These are phyloP conservation scores for Schizopygopsis malacanthus DNA, from an alignment of 2,797 vertebrate genomes.

Conservation along the genomic window DNA sequence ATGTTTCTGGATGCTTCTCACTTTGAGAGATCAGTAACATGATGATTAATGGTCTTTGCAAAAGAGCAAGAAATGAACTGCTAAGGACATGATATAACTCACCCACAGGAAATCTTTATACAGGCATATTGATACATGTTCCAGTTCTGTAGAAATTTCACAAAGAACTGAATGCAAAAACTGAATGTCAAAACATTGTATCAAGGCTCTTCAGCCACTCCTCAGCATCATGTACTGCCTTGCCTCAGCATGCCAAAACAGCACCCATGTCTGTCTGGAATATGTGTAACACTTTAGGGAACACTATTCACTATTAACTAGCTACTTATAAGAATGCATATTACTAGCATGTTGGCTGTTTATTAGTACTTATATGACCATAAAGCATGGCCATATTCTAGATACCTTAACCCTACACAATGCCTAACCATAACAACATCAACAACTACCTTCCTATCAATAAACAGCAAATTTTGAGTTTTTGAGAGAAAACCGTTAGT, in stretches of 20 bases:
- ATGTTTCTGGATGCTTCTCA: not conserved
- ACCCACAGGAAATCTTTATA: not conserved
- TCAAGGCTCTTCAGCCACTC: not conserved
- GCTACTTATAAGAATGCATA: not conserved
- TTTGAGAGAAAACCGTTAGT: no score
- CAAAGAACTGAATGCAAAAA: not conserved
- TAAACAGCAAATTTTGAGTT: no score
- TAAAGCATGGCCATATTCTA: not conserved
- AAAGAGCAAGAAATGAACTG: not conserved
- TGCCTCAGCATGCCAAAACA: not conserved
- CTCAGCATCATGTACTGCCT: not conserved
- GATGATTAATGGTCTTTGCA: not conserved
- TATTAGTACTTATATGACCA: not conserved
- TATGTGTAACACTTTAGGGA: not conserved
- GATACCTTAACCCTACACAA: no score
- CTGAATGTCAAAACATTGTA: not conserved
- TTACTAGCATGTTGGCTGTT: not conserved
- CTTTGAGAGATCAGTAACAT: not conserved
- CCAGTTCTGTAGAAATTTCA: not conserved
- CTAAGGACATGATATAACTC: not conserved
- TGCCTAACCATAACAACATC: no score
- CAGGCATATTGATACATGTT: not conserved
- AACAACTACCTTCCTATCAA: no score
- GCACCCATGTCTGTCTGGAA: not conserved
- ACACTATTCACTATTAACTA: not conserved